phyloP scores from a whole-genome alignment of 2,113 vertebrate genomes.

The Bubo bubo region DNA sequence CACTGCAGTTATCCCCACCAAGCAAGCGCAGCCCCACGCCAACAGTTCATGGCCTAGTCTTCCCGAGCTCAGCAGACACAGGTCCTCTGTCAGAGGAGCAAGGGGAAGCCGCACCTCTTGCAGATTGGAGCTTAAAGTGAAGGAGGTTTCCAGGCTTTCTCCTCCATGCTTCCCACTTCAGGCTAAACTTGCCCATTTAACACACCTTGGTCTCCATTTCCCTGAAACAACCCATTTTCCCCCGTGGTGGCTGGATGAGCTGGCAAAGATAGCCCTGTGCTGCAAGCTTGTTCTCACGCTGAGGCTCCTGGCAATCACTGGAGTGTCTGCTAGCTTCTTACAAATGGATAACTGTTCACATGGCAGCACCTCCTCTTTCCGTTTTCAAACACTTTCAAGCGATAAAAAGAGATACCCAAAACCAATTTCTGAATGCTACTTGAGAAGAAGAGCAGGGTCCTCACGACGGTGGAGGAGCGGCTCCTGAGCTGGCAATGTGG shows the following conservation, averaged over 20 bases:
- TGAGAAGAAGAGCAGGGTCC: neutral
- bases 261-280: neutral
- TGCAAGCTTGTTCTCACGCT: neutral
- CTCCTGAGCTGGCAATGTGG: rapidly evolving
- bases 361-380: neutral
- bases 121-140: neutral
- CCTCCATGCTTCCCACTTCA: neutral
- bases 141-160: neutral
- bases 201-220: neutral
- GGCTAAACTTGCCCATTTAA: neutral
- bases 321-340: neutral
- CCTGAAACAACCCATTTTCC: neutral
- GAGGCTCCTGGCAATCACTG: neutral
- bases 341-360: neutral
- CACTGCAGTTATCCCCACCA: neutral
- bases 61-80: rapidly evolving
- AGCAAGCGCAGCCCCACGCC: rapidly evolving
- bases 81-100: neutral
- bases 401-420: neutral
- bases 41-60: rapidly evolving
- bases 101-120: neutral
- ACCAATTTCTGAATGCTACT: neutral
- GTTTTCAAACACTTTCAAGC: neutral
- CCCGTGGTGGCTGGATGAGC: neutral
- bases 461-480: neutral